Evolutionary conservation across 2,113 vertebrate genomes (phyloP).

Genomic region (Ascaphus truei): DNA sequence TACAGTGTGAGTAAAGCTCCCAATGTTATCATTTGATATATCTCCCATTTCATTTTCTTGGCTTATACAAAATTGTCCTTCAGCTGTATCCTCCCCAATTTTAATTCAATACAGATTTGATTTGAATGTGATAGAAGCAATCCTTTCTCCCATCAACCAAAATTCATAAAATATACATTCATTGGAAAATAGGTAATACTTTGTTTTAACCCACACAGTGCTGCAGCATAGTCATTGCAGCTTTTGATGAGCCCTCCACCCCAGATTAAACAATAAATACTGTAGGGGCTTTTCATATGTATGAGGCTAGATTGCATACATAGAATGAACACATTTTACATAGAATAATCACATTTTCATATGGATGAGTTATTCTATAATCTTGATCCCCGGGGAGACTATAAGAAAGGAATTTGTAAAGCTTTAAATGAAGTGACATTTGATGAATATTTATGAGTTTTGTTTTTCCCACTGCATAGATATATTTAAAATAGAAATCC

Average conservation of each 20-base stretch:
- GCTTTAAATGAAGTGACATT: constrained; percentile 1
- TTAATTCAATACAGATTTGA: constrained; percentile 25
- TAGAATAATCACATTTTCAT: constrained; percentile 28
- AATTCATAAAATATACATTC: neutral
- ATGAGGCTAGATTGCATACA: constrained; percentile 10
- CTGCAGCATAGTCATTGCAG: neutral
- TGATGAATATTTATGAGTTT: constrained; percentile 24
- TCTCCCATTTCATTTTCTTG: constrained; percentile 15
- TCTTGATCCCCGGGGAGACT: constrained; percentile 12
- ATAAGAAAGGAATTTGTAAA: constrained; percentile 12
- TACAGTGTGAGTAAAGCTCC: neutral
- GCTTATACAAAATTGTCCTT: constrained; percentile 32
- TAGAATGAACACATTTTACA: constrained; percentile 19
- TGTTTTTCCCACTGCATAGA: neutral
- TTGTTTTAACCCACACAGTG: constrained; percentile 11
- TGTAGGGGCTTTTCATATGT: neutral
- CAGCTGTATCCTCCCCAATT: constrained; percentile 21
- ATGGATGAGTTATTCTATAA: constrained; percentile 29
- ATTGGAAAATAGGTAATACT: neutral
- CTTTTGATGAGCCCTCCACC: constrained; percentile 1
- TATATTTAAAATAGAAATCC: neutral
- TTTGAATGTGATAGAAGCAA: constrained; percentile 16
- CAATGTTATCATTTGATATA: constrained; percentile 20
- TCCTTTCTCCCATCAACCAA: neutral
- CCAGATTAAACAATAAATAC: constrained; percentile 7